phyloP scores from a whole-genome alignment of 2,888 invertebrate species.

The Graphium colonna region DNA sequence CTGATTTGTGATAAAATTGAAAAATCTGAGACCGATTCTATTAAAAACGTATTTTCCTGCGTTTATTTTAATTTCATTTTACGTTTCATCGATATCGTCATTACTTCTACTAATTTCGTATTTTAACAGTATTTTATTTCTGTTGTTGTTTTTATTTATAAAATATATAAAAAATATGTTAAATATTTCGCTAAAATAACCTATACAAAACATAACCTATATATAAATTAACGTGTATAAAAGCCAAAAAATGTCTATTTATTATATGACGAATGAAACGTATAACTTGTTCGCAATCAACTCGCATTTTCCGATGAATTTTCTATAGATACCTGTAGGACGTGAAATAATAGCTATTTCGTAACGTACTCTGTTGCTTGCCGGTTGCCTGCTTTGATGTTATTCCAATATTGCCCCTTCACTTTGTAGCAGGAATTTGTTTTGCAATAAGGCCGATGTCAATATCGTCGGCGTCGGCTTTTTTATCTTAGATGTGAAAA shows the following conservation, averaged over 20 bases:
- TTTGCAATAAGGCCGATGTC: neutral
- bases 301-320: neutral
- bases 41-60: no score
- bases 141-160: no score
- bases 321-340: neutral
- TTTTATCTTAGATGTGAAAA: conserved; percentile 1
- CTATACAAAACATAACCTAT: no score
- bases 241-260: no score
- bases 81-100: no score
- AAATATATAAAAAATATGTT: no score
- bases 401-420: conserved; percentile 4
- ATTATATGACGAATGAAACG: neutral
- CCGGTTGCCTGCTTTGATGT: conserved; percentile 1
- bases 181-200: no score
- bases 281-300: neutral
- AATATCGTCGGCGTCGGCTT: neutral
- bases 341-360: neutral
- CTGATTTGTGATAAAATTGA: neutral
- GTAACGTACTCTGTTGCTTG: neutral
- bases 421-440: conserved; percentile 1
- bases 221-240: no score
- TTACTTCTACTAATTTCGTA: no score
- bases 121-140: no score
- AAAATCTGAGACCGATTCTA: no score
- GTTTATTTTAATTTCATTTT: no score